Base-by-base conservation (phyloP, 2,113 vertebrate species). In the Ifrita kowaldi region DNA sequence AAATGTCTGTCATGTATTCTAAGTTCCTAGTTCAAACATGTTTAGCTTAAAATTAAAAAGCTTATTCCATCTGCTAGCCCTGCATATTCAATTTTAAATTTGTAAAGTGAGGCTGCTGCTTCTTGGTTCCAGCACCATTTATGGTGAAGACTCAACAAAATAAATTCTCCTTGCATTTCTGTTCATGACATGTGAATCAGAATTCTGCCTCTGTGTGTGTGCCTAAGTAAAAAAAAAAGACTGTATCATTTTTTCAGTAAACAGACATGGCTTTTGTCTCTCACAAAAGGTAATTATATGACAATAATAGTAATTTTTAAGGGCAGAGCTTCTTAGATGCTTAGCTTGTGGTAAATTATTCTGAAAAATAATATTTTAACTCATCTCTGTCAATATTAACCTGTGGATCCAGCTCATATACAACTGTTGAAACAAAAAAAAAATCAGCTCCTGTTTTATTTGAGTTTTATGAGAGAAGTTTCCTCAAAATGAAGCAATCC, bases 41-140 rank as follows among this genome's bases (percentile, higher is more conserved):
- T 79, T 89, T 89, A 67, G 26, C 53, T 94, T 82, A 87, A 91
- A 92, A 76, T 73, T 76, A 62, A 69, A 87, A 93, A 77, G 59
- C 42, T 86, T 84, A 44, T 87, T 94, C 77, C 60, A 79, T 75
- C 62, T 95, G 46, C 62, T 49, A 93, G 41, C 16, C 32, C 53
- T 59, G 37, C 14, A 42, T 87, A 82, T 91, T 87, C 16, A 73
- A 27, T 86, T 92, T 76, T 55, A 95, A 82, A 79, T 93, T 59
- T 75, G 3, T 86, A 41, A 55, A 80, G 33, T 79, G 53, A 73
- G 18, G 18, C 10, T 75, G 21, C 21, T 50, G 5, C 16, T 50
- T 89, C 71, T 76, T 84, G 55, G 16, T 52, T 92, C 16, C 46
- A 74, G 8, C 9, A 41, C 59, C 39, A 44, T 20, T 79, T 39